Conservation (phyloP, 2,113 vertebrate species). For the Caretta caretta region DNA sequence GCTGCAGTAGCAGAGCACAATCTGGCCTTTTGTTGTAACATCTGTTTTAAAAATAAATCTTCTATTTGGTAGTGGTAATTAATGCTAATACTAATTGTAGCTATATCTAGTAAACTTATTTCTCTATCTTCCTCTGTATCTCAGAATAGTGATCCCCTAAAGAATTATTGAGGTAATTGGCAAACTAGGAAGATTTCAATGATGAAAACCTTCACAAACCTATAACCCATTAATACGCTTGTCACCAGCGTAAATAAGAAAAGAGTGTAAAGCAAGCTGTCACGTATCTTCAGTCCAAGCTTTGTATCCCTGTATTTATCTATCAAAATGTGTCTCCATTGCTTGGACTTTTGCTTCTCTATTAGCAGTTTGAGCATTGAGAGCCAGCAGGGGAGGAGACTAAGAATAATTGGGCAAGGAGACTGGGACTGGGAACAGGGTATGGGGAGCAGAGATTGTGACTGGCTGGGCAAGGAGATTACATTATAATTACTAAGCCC, state of each 20-base stretch:
- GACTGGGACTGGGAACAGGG: not conserved
- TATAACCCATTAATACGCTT: not conserved
- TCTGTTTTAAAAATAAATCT: not conserved
- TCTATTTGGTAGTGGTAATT: not conserved
- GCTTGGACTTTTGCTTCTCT: not conserved
- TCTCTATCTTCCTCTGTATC: not conserved
- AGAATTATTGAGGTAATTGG: not conserved
- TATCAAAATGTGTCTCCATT: not conserved
- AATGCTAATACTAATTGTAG: not conserved
- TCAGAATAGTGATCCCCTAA: not conserved
- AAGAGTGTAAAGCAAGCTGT: not conserved
- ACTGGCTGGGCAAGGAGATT: not conserved
- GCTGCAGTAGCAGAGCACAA: not conserved
- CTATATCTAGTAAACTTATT: not conserved
- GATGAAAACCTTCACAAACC: not conserved
- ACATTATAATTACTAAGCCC: not conserved
- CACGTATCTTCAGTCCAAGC: not conserved
- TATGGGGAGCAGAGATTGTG: not conserved
- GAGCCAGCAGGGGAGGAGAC: not conserved
- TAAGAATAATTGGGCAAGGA: not conserved
- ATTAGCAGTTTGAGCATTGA: not conserved
- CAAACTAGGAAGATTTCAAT: not conserved
- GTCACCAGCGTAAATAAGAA: not conserved
- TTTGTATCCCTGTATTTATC: not conserved
- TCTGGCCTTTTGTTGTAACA: not conserved